These are phyloP conservation scores for Dasyurus viverrinus DNA, from an alignment of 2,113 vertebrate species.

Conservation along the genomic window DNA sequence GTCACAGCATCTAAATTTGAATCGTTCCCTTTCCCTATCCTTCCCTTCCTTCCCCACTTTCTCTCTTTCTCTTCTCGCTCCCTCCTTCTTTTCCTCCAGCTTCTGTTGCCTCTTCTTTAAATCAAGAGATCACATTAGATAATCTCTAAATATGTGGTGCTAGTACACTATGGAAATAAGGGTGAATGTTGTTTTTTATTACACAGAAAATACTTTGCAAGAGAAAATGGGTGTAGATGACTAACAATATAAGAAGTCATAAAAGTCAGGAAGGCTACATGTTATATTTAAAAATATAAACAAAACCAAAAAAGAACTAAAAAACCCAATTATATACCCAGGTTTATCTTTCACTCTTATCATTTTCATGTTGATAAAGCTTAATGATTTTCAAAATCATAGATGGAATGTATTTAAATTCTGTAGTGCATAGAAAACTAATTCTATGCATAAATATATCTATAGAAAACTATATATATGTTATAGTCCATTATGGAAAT, in stretches of 20 bases:
- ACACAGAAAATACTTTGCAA: not conserved
- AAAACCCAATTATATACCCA: not conserved
- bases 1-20: not conserved
- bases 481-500: not conserved
- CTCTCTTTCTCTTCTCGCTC: too few species aligned
- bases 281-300: constrained; percentile 24
- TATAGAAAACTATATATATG: not conserved
- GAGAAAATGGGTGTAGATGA: not conserved
- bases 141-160: not conserved
- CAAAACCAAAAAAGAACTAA: not conserved
- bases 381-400: not conserved
- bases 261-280: not conserved
- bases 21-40: not conserved
- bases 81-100: too few species aligned
- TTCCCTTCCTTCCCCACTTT: not conserved
- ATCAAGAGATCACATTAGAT: not conserved
- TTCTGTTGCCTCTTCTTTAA: not conserved
- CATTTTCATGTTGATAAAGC: not conserved
- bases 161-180: not conserved
- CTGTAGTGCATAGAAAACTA: not conserved
- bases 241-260: too few species aligned
- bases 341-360: too few species aligned
- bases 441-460: not conserved
- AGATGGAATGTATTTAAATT: not conserved
- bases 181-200: not conserved